Conservation (phyloP, 2,888 invertebrate genomes). For the Sinelater perroti region DNA sequence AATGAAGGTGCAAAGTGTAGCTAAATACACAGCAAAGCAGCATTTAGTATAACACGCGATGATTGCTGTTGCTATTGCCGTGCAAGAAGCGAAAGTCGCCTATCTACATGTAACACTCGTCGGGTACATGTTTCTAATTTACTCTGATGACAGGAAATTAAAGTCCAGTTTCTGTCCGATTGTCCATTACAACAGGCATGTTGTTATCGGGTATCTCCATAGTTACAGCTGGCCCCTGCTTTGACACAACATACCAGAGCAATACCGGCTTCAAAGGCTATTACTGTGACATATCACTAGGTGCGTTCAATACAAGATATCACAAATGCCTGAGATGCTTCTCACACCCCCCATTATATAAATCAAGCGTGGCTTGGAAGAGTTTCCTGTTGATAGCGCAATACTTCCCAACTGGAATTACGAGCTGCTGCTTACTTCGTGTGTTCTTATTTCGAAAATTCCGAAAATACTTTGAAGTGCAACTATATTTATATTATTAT, state of each 20-base stretch:
- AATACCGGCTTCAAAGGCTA: conserved; percentile 47
- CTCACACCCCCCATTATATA: conserved; percentile 4
- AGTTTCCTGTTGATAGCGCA: background rate
- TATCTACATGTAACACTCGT: conserved; percentile 46
- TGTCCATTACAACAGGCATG: conserved; percentile 57
- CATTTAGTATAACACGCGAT: conserved; percentile 17
- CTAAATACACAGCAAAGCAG: background rate
- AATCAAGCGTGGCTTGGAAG: background rate
- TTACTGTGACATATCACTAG: conserved; percentile 47
- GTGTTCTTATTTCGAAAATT: no score
- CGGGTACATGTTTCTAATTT: conserved; percentile 53
- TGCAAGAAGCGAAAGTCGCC: conserved; percentile 42
- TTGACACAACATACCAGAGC: conserved; percentile 38
- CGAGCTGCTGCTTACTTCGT: no score
- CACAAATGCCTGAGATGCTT: conserved; percentile 25
- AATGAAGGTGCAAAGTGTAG: background rate
- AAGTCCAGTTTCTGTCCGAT: conserved; percentile 57
- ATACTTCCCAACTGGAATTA: no score
- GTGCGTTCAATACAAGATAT: conserved; percentile 44
- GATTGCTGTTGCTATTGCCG: conserved; percentile 1
- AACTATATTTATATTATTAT: no score
- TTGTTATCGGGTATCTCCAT: conserved; percentile 57
- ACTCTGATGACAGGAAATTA: conserved; percentile 58
- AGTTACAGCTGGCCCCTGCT: conserved; percentile 52
- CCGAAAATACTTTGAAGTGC: no score